Evolutionary conservation across 1,140 invertebrate species (phyloP), one percentile per base, ranked within the genome.

Genomic region (Drosophila punjabiensis): DNA sequence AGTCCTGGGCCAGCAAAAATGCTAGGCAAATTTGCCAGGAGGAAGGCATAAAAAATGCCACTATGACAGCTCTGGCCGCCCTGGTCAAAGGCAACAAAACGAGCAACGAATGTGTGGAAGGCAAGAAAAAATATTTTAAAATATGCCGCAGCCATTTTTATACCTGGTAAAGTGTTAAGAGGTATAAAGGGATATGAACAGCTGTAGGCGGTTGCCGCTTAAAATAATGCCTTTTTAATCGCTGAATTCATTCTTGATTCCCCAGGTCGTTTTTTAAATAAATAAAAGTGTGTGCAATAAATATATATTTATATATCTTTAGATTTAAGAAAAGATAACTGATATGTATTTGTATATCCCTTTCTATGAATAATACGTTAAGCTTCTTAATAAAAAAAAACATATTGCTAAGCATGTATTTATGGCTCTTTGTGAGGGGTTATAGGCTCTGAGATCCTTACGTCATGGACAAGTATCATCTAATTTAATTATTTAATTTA

Each of bases 11-110:
- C 58, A 69, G 52, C 50, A 59, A 69, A 69, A 73, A 74, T 70
- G 71, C 52, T 64, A 81, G 77, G 81, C 77, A 85, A 81, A 84
- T 84, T 84, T 84, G 48, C 63, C 67, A 77, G 82, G 50, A 28
- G 50, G 62, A 28, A 64, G 24, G 39, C 33, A 58, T 67, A 83
- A 81, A 82, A 83, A 79, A 82, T 82, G 64, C 63, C 43, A 66
- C 60, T 79, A 66, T 70, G 77, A 85, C 73, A 81, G 79, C 67
- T 76, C 73, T 79, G 61, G 48, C 52, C 41, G 79, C 20, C 32
- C 71, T 77, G 82, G 81, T 73, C 77, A 81, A 79, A 84, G 47
- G 24, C 18, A 78, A 37, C 20, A 55, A 68, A 76, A 76, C 61
- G 78, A 76, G 75, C 37, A 59, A 16, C 58, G 53, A 56, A 66